A percentile compares a stretch with the other conserved stretches of the same genome.
phyloP scores from a whole-genome alignment of 2,888 invertebrate genomes.

The Phaonia tiefii region DNA sequence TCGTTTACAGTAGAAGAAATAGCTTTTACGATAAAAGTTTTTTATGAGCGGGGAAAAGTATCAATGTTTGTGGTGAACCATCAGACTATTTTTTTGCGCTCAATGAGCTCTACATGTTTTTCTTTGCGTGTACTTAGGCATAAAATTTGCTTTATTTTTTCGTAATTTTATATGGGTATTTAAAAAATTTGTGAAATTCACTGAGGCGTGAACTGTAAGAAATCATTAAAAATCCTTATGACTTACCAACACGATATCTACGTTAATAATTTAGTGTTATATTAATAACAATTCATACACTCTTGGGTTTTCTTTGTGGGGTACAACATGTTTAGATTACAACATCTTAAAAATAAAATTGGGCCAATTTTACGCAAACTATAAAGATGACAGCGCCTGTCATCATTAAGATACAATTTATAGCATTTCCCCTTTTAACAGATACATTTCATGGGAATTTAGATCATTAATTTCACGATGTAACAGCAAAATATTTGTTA shows the following conservation, averaged over 20 bases:
- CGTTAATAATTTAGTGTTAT: constrained; percentile 11
- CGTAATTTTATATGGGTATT: not conserved
- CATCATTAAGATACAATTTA: constrained; percentile 19
- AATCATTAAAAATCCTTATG: constrained; percentile 14
- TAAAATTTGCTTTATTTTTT: too few species aligned
- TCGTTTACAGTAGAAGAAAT: too few species aligned
- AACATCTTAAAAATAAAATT: constrained; percentile 14
- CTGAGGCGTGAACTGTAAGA: not conserved
- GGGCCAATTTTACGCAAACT: not conserved
- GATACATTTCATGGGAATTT: not conserved
- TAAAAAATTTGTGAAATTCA: not conserved
- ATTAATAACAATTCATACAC: constrained; percentile 9
- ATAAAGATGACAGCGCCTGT: constrained; percentile 27
- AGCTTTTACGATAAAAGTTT: too few species aligned
- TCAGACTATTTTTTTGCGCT: not conserved
- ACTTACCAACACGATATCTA: constrained; percentile 7
- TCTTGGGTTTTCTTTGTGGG: not conserved
- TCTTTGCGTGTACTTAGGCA: too few species aligned
- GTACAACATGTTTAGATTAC: not conserved
- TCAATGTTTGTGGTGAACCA: too few species aligned
- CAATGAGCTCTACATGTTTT: not conserved
- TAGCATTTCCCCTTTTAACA: not conserved
- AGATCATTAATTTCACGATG: not conserved
- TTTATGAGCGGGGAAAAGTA: too few species aligned
- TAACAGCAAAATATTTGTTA: not conserved